These are phyloP conservation scores for Bambusicola thoracicus DNA, from an alignment of 2,113 vertebrate genomes.

Conservation along the genomic window DNA sequence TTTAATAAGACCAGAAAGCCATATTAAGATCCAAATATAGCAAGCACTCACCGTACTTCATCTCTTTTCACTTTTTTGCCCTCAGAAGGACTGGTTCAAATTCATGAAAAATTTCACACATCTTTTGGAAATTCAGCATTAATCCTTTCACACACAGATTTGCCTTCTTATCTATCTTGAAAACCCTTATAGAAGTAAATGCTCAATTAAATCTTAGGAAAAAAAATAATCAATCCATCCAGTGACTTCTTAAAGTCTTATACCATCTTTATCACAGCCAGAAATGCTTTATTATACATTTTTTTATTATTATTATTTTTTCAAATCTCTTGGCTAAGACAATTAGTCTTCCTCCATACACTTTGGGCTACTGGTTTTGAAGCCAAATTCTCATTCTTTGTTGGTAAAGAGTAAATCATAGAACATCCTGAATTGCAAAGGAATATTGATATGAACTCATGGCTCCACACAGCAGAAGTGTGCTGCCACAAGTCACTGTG, in stretches of 20 bases:
- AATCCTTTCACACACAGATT: background rate
- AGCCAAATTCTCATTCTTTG: background rate
- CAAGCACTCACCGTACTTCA: background rate
- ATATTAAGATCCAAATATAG: background rate
- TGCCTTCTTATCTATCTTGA: background rate
- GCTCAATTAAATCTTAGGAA: background rate
- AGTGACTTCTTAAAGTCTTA: background rate
- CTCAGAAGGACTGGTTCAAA: background rate
- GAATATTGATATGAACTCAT: background rate
- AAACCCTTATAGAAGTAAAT: background rate
- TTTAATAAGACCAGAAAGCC: background rate
- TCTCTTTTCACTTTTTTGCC: background rate
- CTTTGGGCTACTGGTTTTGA: background rate
- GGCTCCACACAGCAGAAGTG: background rate
- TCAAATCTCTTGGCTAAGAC: background rate
- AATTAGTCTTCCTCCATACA: background rate
- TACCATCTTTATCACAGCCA: background rate
- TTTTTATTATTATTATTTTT: background rate
- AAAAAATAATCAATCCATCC: background rate
- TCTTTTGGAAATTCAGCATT: background rate
- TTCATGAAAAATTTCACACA: background rate
- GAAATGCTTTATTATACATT: background rate
- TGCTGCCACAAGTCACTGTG: background rate
- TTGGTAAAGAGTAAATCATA: background rate
- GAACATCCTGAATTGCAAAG: background rate